A percentile compares a stretch with the other conserved stretches of the same genome.
These are phyloP conservation scores for Brachyhypopomus gauderio DNA, from an alignment of 2,113 vertebrate genomes.

Conservation along the genomic window DNA sequence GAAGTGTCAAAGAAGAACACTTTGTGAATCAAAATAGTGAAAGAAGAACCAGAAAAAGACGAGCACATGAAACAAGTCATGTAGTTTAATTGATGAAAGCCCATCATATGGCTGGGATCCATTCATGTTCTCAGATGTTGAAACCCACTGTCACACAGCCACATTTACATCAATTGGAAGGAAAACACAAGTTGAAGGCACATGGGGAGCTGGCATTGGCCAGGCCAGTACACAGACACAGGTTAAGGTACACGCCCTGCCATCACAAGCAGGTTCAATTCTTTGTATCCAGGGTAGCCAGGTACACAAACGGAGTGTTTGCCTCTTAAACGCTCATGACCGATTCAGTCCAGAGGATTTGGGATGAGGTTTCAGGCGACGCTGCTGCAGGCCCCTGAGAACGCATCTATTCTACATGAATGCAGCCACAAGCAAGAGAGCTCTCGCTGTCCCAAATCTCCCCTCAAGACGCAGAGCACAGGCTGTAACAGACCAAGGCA, in stretches of 20 bases:
- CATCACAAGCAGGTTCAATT: neutral
- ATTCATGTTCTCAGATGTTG: neutral
- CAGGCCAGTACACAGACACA: neutral
- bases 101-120: neutral
- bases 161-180: conserved; percentile 25
- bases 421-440: neutral
- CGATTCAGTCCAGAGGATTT: neutral
- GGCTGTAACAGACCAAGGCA: conserved; percentile 28
- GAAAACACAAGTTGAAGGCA: conserved; percentile 42
- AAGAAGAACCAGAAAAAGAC: neutral
- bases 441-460: neutral
- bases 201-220: conserved; percentile 47
- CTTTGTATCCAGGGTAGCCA: neutral
- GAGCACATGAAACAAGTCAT: conserved; percentile 1
- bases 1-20: neutral
- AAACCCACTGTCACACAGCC: conserved; percentile 1
- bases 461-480: neutral
- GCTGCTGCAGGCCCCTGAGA: conserved; percentile 13
- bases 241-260: neutral
- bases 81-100: conserved; percentile 24
- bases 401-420: neutral
- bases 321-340: neutral
- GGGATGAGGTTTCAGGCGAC: neutral
- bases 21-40: neutral
- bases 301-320: neutral